Percentiles rank a stretch among this genome's conserved stretches.
Evolutionary conservation across 2,113 vertebrate species (phyloP).

Genomic region (Aegypius monachus): DNA sequence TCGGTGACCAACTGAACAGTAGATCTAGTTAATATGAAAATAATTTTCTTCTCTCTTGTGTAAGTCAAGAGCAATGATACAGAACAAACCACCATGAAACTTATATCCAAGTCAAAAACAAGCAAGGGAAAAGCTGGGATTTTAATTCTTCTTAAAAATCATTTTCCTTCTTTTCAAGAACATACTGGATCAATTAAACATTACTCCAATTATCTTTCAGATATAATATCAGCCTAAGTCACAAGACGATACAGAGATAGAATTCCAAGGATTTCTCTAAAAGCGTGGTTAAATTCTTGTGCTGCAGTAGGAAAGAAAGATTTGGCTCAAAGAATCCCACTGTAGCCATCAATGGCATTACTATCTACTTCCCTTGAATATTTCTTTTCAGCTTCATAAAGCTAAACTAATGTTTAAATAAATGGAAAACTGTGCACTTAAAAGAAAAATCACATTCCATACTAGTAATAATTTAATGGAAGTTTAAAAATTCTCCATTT

Average conservation of each 20-base stretch:
- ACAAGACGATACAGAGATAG: background rate
- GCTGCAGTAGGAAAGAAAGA: background rate
- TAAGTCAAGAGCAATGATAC: background rate
- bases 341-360: background rate
- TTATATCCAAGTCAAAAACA: background rate
- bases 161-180: background rate
- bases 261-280: background rate
- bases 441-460: background rate
- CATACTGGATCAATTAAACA: background rate
- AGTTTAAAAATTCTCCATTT: background rate
- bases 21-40: background rate
- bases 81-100: background rate
- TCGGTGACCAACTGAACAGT: background rate
- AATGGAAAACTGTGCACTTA: background rate
- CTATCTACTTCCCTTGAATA: background rate
- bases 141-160: background rate
- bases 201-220: background rate
- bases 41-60: background rate
- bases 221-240: background rate
- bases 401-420: background rate
- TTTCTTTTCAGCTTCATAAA: background rate
- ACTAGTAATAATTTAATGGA: background rate
- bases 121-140: background rate
- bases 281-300: background rate
- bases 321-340: background rate